Evolutionary conservation across 2,113 vertebrate species (phyloP).

Genomic region (Amia ocellicauda): DNA sequence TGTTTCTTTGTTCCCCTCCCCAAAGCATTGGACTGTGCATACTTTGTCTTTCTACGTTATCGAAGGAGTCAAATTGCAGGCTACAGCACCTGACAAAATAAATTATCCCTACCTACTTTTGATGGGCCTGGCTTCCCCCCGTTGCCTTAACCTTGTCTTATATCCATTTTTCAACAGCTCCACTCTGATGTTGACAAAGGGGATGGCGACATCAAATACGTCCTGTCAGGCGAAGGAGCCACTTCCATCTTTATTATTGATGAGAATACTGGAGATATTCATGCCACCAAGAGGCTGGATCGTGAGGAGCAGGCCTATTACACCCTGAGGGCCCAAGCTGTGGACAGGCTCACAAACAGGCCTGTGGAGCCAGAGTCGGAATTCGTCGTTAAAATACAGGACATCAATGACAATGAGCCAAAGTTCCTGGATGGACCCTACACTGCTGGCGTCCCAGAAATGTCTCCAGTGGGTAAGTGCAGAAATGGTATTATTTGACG

Average conservation of each 20-base stretch:
- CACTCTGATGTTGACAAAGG: constrained; percentile 97
- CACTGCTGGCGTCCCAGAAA: constrained; percentile 85
- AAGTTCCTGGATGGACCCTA: constrained; percentile 93
- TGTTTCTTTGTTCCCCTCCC: no score
- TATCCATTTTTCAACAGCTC: constrained; percentile 78
- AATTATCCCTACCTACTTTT: constrained; percentile 54
- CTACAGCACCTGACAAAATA: constrained; percentile 34
- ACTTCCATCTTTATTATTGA: constrained; percentile 97
- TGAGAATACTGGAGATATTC: constrained; percentile 95
- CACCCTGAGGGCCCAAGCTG: constrained; percentile 84
- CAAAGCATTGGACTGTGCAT: not conserved
- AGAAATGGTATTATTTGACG: no score
- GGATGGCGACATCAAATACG: constrained; percentile 92
- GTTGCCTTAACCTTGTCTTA: constrained; percentile 67
- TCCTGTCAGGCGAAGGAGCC: constrained; percentile 89
- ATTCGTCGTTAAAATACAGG: constrained; percentile 96
- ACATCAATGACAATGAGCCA: constrained; percentile 96
- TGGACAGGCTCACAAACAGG: constrained; percentile 81
- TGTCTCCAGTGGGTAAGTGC: constrained; percentile 93
- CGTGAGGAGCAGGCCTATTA: constrained; percentile 94
- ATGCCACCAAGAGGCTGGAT: constrained; percentile 92
- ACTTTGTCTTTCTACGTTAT: not conserved
- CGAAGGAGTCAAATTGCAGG: constrained; percentile 36
- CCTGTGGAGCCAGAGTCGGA: constrained; percentile 88
- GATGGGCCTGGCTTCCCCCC: constrained; percentile 43